phyloP scores from a whole-genome alignment of 2,113 vertebrate genomes.

The Callocephalon fimbriatum region DNA sequence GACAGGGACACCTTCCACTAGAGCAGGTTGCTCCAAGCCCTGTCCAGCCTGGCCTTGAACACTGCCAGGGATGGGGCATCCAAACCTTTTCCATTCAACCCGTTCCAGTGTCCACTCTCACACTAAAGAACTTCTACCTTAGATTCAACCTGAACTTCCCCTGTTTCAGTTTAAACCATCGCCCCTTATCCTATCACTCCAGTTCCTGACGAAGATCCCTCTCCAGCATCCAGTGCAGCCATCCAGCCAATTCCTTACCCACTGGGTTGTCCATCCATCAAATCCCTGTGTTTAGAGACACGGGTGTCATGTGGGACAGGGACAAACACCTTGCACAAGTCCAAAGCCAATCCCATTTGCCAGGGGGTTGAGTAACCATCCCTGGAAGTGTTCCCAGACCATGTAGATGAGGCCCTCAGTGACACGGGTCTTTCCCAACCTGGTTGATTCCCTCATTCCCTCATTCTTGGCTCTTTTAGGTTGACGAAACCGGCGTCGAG shows the following conservation, averaged over 20 bases:
- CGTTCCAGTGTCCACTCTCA: background rate
- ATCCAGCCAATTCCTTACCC: background rate
- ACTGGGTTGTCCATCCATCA: background rate
- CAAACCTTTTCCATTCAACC: background rate
- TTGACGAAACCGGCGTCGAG: conserved; percentile 97
- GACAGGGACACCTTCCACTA: background rate
- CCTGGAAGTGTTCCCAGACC: background rate
- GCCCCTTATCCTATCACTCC: background rate
- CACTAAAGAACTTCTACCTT: background rate
- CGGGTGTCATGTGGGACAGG: background rate
- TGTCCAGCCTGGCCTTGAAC: background rate
- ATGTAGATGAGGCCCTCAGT: background rate
- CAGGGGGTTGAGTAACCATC: background rate
- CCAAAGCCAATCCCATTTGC: background rate
- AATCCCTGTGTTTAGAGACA: background rate
- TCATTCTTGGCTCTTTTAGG: conserved; percentile 72
- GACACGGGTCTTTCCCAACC: background rate
- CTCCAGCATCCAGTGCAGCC: background rate
- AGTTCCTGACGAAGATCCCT: background rate
- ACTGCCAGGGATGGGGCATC: background rate
- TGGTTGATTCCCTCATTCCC: background rate
- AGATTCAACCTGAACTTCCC: background rate
- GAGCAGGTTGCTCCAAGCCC: background rate
- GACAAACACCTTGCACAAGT: background rate
- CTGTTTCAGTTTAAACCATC: background rate